Evolutionary conservation across 2,888 invertebrate species (phyloP).

Genomic region (Zhengitettix transpicula): DNA sequence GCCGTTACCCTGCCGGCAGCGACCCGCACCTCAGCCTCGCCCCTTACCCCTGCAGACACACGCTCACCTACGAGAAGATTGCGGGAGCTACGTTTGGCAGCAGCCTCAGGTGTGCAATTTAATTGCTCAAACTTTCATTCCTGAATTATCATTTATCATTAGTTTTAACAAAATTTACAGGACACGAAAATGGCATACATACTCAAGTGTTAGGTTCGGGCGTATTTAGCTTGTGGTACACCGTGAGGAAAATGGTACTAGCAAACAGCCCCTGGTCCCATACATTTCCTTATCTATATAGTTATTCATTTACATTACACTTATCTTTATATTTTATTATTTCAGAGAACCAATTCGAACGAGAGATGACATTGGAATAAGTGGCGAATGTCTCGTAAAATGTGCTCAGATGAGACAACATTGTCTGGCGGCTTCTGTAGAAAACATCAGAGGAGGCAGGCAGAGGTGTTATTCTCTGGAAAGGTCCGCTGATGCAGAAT

Average conservation of each 20-base stretch:
- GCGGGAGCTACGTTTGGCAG: conserved; percentile 21
- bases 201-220: too few species aligned
- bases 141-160: too few species aligned
- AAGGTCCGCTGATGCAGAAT: conserved; percentile 22
- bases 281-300: too few species aligned
- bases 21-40: conserved; percentile 5
- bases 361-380: conserved; percentile 21
- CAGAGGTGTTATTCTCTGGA: conserved; percentile 26
- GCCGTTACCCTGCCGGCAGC: conserved; percentile 5
- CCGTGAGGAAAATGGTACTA: too few species aligned
- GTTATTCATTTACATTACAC: too few species aligned
- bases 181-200: too few species aligned
- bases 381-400: conserved; percentile 22
- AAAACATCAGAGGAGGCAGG: conserved; percentile 20
- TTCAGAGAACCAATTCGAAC: conserved; percentile 20
- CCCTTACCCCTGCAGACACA: conserved; percentile 20
- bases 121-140: too few species aligned
- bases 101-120: conserved; percentile 20
- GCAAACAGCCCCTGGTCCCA: too few species aligned
- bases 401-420: conserved; percentile 22
- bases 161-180: neutral
- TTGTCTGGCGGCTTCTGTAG: conserved; percentile 23
- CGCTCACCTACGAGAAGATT: conserved; percentile 23
- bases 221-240: too few species aligned
- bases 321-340: neutral